Evolutionary conservation across 2,797 vertebrate genomes (phyloP).

Genomic region (Danio tinwini): DNA sequence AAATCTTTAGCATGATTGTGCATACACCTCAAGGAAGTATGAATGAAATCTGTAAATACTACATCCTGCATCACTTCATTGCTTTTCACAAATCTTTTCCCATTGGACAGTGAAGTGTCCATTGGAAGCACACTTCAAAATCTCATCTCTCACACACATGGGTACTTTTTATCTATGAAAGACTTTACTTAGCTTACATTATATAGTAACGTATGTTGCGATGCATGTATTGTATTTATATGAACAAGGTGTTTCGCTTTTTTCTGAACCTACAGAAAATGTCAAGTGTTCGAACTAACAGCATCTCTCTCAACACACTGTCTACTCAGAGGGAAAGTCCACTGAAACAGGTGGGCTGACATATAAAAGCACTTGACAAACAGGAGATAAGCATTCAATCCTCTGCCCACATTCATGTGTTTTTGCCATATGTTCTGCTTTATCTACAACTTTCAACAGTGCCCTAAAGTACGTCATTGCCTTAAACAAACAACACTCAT

Average conservation of each 20-base stretch:
- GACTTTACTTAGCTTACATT: background rate
- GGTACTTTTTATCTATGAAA: too few relatives aligned
- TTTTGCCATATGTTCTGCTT: slow-evolving; percentile 30
- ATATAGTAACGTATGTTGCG: too few relatives aligned
- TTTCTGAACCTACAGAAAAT: background rate
- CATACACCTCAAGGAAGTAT: too few relatives aligned
- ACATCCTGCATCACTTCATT: too few relatives aligned
- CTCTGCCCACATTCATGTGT: slow-evolving; percentile 19
- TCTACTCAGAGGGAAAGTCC: slow-evolving; percentile 21
- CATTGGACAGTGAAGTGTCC: too few relatives aligned
- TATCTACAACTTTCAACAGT: slow-evolving; percentile 39
- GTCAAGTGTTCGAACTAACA: background rate
- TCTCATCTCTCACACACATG: too few relatives aligned
- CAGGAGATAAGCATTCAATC: slow-evolving; percentile 40
- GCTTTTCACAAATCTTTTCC: too few relatives aligned
- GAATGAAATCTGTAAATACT: too few relatives aligned
- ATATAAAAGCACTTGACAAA: slow-evolving; percentile 23
- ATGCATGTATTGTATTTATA: background rate
- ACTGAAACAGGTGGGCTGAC: slow-evolving; percentile 2
- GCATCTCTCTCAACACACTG: background rate
- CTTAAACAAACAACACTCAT: slow-evolving; percentile 20
- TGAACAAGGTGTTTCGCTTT: background rate
- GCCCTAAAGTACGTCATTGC: slow-evolving; percentile 13
- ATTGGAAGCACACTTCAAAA: too few relatives aligned
- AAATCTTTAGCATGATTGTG: too few relatives aligned